Evolutionary conservation across 2,113 vertebrate genomes (phyloP), one percentile per base, ranked within the genome.

Genomic region (Agapornis roseicollis): DNA sequence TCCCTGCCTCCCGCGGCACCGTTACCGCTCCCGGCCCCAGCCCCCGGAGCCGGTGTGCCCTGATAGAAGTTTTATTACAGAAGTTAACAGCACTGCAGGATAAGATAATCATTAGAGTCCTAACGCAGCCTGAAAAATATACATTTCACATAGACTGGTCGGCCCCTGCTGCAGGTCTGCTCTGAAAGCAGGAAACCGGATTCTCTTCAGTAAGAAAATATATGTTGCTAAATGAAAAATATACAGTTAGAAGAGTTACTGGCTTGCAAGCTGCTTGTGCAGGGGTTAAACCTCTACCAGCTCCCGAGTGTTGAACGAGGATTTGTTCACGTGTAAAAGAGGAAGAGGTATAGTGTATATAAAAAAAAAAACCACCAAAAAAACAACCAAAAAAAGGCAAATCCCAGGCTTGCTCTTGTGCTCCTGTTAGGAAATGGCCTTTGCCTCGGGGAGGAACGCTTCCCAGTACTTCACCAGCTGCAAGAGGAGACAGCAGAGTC

Each of bases 401-500:
- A 97, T 95, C 97, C 77, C 92, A 92, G 91, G 89, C 84, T 77
- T 35, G 39, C 91, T 97, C 85, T 13, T 80, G 84, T 80, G 61
- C 94, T 96, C 90, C 64, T 13, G 60, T 99, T 98, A 99, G 76
- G 99, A 99, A 96, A 99, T 99, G 74, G 99, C 99, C 98, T 99
- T 99, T 18, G 99, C 99, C 97, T 99, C 99, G 1, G 99, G 99
- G 69, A 99, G 97, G 98, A 99, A 99, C 0, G 99, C 99, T 97
- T 99, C 99, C 99, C 99, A 99, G 97, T 99, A 99, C 94, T 99
- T 99, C 86, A 99, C 99, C 96, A 99, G 97, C 99, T 99, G 98
- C 3, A 91, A 86, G 61, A 97, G 55, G 49, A 89, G 44, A 91
- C 33, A 29, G 70, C 49, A 80, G 64, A 76, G 68, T 93, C 31